Base-by-base conservation (phyloP, 2,888 invertebrate species). In the Gryllus longicercus region DNA sequence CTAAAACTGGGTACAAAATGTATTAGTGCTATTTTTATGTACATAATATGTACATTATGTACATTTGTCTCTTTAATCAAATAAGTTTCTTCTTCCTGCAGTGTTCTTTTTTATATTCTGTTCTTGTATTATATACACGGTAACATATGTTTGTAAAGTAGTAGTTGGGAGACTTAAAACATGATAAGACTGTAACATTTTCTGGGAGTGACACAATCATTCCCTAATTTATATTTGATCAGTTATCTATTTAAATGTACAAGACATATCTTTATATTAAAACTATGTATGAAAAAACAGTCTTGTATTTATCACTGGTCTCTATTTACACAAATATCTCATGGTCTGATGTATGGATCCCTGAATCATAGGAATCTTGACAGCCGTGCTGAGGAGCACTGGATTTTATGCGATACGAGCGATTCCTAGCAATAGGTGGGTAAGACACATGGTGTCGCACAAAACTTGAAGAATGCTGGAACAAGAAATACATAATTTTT, bases 401-500 rank as follows among this genome's bases (percentile, higher is more conserved):
- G 2, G 81, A 74, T 77, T 81, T 80, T 1, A 79, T 74, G 12
- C 82, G 49, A 14, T 77, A 75, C 12, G 79, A 81, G 21, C 83
- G 80, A 74, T 83, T 83, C 14, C 81, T 76, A 25, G 80, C 79
- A 74, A 78, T 80, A 16, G 83, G 82, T 51, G 83, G 83, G 76
- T 83, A 83, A 5, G 83, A 82, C 18, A 83, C 79, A 12, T 82
- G 81, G 21, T 83, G 82, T n/a, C 82, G 75, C 18, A 82, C 81
- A 49, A 83, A 83, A 77, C 83, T 82, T 38, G 81, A 75, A 50
- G 80, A 76, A 12, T 75, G 51, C 80, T 81, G 81, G 51, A 82
- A 79, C 18, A 23, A 80, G 38, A 74, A 51, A 38, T 1, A 1
- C 50, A 16, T 21, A 21, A 25, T 1, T 23, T 50, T 18, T 50